Evolutionary conservation across 2,113 vertebrate species (phyloP).

Genomic region (Pterophyllum scalare): DNA sequence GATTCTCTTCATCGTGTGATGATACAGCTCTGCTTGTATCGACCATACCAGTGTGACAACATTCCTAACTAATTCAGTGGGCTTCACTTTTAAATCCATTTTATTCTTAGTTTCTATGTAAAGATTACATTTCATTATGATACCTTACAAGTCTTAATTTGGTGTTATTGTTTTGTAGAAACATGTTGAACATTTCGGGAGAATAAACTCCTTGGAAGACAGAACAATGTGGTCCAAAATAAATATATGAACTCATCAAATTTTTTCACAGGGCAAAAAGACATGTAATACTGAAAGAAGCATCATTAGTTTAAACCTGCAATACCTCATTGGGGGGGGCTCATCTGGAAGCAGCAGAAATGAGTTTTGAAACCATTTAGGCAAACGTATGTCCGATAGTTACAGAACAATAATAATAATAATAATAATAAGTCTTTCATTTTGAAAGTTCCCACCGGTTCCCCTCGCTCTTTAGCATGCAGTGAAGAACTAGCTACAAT

Average conservation of each 20-base stretch:
- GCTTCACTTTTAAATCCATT: neutral
- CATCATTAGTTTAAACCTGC: neutral
- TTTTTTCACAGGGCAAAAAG: no score
- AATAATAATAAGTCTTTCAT: no score
- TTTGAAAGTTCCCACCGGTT: no score
- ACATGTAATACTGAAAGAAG: no score
- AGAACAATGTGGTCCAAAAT: accelerated
- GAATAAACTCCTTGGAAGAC: neutral
- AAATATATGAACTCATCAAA: no score
- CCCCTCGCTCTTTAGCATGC: no score
- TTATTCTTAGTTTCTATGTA: neutral
- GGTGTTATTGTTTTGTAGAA: neutral
- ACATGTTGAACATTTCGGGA: neutral
- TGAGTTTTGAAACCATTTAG: neutral
- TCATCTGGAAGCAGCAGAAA: neutral
- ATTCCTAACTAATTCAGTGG: neutral
- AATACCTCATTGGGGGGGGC: neutral
- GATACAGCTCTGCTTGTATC: neutral
- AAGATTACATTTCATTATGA: neutral
- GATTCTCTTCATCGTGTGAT: neutral
- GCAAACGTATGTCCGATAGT: neutral
- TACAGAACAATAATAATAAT: accelerated
- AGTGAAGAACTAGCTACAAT: no score
- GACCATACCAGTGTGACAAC: neutral
- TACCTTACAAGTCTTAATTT: neutral